Conservation (phyloP, 2,113 vertebrate genomes). For the Piprites chloris region DNA sequence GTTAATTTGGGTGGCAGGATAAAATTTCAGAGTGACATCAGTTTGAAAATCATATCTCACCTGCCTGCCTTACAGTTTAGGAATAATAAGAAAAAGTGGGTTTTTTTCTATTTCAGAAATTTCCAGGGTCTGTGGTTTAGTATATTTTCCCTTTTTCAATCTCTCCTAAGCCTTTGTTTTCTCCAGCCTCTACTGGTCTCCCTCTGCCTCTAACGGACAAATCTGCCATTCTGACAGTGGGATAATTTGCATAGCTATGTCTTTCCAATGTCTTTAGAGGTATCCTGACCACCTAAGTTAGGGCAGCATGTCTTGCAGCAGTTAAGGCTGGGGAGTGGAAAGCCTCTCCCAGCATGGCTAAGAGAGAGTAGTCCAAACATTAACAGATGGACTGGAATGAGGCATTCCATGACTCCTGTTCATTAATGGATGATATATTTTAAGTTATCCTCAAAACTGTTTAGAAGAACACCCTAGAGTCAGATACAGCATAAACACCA, state of each 20-base stretch:
- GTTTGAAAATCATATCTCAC: background rate
- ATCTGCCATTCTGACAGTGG: background rate
- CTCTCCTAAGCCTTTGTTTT: background rate
- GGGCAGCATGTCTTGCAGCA: background rate
- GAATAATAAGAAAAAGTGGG: background rate
- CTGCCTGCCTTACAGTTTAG: background rate
- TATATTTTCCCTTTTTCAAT: background rate
- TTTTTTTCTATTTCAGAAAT: background rate
- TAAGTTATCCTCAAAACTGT: background rate
- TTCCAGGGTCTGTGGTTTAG: background rate
- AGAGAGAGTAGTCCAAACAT: background rate
- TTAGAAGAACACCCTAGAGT: background rate
- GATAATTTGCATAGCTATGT: background rate
- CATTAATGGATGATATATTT: background rate
- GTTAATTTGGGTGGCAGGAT: background rate
- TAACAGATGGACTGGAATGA: background rate
- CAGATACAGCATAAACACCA: background rate
- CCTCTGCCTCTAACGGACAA: background rate
- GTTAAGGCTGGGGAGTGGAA: background rate
- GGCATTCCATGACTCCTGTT: background rate
- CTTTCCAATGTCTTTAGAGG: background rate
- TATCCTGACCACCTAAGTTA: background rate
- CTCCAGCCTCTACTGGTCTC: background rate
- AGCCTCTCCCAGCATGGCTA: background rate
- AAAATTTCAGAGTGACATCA: background rate